A percentile compares a stretch with the other conserved stretches of the same genome.
Conservation (phyloP, 2,888 invertebrate genomes). For the Aethes cnicana region DNA sequence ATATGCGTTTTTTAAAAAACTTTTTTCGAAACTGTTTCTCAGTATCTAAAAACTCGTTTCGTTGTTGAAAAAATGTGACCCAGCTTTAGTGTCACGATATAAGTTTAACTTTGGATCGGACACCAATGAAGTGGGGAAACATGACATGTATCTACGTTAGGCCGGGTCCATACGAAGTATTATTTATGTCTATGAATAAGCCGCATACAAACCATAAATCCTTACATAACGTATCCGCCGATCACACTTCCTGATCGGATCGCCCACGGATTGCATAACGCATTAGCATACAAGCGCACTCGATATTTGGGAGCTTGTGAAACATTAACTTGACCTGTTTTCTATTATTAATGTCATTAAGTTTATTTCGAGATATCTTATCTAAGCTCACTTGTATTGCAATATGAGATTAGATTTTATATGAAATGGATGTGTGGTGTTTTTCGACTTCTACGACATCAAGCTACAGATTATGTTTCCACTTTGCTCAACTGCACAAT, state of each 20-base stretch:
- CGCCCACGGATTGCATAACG: conserved; percentile 33
- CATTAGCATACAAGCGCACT: conserved; percentile 32
- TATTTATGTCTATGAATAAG: too few relatives aligned
- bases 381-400: conserved; percentile 6
- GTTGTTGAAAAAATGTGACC: too few relatives aligned
- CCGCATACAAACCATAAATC: conserved; percentile 14
- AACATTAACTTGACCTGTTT: conserved; percentile 37
- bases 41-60: too few relatives aligned
- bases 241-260: conserved; percentile 34
- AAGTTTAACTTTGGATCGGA: too few relatives aligned
- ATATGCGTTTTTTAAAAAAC: too few relatives aligned
- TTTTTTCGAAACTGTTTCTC: too few relatives aligned
- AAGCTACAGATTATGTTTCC: not conserved
- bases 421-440: conserved; percentile 9
- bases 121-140: too few relatives aligned
- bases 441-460: too few relatives aligned
- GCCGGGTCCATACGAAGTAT: too few relatives aligned
- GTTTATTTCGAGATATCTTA: conserved; percentile 16
- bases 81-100: too few relatives aligned
- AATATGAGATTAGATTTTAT: conserved; percentile 13
- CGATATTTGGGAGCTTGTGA: conserved; percentile 31
- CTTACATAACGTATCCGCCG: conserved; percentile 20
- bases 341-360: conserved; percentile 17
- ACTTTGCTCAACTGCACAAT: not conserved
- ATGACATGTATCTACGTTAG: too few relatives aligned